phyloP scores from a whole-genome alignment of 2,888 invertebrate species.

The Phania funesta region DNA sequence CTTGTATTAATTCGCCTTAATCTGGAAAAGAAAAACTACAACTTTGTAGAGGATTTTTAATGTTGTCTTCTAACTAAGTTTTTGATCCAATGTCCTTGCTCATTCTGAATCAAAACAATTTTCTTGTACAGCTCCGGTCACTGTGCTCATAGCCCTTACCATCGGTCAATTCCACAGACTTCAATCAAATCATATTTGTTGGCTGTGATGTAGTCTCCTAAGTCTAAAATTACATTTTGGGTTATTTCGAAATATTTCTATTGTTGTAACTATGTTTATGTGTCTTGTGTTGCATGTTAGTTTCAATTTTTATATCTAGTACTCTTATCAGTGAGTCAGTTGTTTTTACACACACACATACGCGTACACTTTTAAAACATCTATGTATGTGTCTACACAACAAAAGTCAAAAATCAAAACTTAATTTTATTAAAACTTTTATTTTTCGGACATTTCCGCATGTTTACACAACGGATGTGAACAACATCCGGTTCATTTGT shows the following conservation, averaged over 20 bases:
- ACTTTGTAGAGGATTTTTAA: no score
- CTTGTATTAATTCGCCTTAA: no score
- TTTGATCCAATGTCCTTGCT: no score
- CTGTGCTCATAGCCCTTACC: no score
- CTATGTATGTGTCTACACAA: background rate
- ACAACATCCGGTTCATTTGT: constrained; percentile 77
- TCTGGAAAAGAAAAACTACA: no score
- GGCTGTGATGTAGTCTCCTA: background rate
- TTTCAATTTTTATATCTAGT: constrained; percentile 1
- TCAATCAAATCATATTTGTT: no score
- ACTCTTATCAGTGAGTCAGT: background rate
- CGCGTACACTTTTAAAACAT: background rate
- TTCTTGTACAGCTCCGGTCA: no score
- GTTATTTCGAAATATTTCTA: constrained; percentile 16
- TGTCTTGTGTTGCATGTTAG: background rate
- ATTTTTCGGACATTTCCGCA: constrained; percentile 74
- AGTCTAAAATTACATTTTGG: background rate
- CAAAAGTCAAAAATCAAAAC: constrained; percentile 67
- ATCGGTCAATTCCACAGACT: no score
- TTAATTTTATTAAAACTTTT: constrained; percentile 70
- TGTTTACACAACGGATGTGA: constrained; percentile 77
- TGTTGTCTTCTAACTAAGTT: no score
- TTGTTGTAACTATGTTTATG: constrained; percentile 3
- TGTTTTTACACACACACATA: background rate
- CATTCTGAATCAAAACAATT: no score